Evolutionary conservation across 2,797 vertebrate genomes (phyloP).

Genomic region (Momotus momota): DNA sequence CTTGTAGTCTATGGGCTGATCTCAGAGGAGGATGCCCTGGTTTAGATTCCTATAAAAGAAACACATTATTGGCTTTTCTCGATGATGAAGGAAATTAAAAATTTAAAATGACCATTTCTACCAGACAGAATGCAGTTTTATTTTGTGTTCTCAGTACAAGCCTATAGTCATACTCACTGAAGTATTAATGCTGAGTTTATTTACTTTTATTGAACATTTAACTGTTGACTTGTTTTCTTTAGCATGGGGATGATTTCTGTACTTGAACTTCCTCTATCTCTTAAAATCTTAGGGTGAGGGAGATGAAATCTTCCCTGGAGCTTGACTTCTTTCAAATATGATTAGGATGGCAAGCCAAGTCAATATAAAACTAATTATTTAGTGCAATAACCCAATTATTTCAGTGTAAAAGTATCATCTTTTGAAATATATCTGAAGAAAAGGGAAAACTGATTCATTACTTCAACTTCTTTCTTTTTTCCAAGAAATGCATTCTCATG

Average conservation of each 20-base stretch:
- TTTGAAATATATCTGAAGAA: neutral
- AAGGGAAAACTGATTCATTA: neutral
- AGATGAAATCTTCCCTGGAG: neutral
- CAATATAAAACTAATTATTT: constrained; percentile 13
- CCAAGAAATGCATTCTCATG: neutral
- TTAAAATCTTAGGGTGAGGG: neutral
- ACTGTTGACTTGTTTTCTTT: neutral
- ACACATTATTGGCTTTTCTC: neutral
- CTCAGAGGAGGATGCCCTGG: neutral
- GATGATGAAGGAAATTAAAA: neutral
- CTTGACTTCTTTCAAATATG: neutral
- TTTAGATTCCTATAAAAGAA: neutral
- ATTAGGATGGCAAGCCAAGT: neutral
- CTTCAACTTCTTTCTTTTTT: neutral
- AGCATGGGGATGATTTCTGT: neutral
- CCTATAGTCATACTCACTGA: neutral
- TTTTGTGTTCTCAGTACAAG: neutral
- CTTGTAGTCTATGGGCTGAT: neutral
- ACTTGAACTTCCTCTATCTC: neutral
- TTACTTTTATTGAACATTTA: neutral
- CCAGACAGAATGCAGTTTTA: neutral
- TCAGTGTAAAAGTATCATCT: neutral
- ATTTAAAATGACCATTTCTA: neutral
- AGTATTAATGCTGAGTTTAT: neutral
- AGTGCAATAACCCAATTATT: neutral